phyloP scores from a whole-genome alignment of 1,140 invertebrate species.

The Batillaria attramentaria region DNA sequence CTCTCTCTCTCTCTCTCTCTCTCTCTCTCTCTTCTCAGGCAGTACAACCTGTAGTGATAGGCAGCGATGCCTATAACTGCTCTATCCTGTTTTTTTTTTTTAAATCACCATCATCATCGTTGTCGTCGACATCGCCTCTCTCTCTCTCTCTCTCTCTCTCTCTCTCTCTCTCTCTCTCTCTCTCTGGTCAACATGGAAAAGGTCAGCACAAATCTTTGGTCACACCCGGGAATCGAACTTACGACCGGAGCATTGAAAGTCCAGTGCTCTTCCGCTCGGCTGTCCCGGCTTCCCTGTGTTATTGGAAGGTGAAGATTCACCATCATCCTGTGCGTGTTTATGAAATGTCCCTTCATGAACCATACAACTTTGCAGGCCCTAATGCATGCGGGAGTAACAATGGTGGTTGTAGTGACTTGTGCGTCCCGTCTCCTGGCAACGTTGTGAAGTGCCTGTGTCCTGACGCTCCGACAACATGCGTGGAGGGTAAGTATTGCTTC shows the following conservation, averaged over 20 bases:
- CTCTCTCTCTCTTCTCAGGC: no score
- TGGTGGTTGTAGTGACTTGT: background rate
- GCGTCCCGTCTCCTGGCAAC: background rate
- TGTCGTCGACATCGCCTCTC: background rate
- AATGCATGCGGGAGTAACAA: slow-evolving; percentile 15
- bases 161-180: background rate
- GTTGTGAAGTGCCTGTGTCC: background rate
- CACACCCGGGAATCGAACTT: no score
- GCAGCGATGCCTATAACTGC: no score
- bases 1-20: no score
- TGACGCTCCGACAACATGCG: background rate
- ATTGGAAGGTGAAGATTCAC: no score
- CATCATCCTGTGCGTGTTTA: background rate
- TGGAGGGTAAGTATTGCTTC: no score
- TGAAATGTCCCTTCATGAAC: background rate
- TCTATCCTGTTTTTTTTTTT: background rate
- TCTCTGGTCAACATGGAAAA: background rate
- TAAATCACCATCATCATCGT: background rate
- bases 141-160: background rate
- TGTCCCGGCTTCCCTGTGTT: background rate
- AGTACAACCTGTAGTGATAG: no score
- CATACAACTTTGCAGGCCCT: background rate
- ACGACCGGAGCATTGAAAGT: no score
- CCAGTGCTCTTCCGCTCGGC: slow-evolving; percentile 2
- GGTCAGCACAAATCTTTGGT: no score